Conservation (phyloP, 2,113 vertebrate species). For the Sitta europaea region DNA sequence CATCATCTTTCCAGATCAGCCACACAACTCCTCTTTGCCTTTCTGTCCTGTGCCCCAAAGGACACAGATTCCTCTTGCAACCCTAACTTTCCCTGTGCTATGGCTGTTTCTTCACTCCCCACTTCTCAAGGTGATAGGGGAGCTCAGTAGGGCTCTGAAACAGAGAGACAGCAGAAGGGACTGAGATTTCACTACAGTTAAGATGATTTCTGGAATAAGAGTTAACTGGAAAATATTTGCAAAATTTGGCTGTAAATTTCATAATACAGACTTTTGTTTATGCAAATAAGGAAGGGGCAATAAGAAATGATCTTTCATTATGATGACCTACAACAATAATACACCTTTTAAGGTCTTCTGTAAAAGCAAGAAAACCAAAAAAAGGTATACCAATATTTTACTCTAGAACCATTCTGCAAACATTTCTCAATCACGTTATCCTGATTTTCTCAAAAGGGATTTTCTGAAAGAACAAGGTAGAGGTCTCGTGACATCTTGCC, state of each 20-base stretch:
- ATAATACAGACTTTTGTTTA: background rate
- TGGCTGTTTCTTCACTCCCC: background rate
- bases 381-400: background rate
- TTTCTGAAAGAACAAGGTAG: background rate
- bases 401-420: background rate
- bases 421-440: background rate
- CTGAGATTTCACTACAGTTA: background rate
- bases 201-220: background rate
- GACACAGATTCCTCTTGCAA: background rate
- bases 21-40: background rate
- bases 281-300: background rate
- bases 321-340: background rate
- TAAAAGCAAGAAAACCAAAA: background rate
- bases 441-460: background rate
- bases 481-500: background rate
- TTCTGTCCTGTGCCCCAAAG: background rate
- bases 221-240: background rate
- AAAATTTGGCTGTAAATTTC: background rate
- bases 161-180: background rate
- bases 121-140: background rate
- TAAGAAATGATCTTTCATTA: background rate
- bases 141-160: background rate
- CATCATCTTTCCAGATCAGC: background rate
- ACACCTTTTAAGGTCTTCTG: background rate
- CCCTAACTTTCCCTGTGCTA: background rate